Base-by-base conservation (phyloP, 2,113 vertebrate species). In the Psittacula cyanocephala region DNA sequence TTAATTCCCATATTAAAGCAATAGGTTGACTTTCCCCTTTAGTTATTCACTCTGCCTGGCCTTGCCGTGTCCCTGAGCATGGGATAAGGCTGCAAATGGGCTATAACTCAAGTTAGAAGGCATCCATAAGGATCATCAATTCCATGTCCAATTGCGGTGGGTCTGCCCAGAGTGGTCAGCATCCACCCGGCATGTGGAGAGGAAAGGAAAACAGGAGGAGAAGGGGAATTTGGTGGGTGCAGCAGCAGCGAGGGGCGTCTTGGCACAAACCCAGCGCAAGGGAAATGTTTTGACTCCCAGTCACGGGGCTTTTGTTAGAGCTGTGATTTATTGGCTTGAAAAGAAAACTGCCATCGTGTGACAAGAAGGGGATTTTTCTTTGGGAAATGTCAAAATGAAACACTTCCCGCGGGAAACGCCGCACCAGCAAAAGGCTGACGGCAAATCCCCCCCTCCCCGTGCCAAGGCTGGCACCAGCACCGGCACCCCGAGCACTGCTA, bases 101-200 rank as follows among this genome's bases (percentile, higher is more conserved):
- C 13, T 14, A 17, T 8, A 12, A 25, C 65, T 41, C 55, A 8
- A 1, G 22, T 0, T 22, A 18, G 63, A 53, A 63, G 11, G 46
- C 31, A 72, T 13, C 43, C 59, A 0, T 1, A 10, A 29, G 53
- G 53, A 60, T 28, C 49, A 44, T 13, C 41, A 4, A 24, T 5
- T 0, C n/a, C 41, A 27, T 37, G 15, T 5, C 13, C 35, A 10
- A 0, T 1, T 5, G 2, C 0, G 4, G 27, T 19, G 22, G 19
- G 43, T 67, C 33, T 88, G 47, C 35, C 63, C 80, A 27, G 41
- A 4, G 1, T 1, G 19, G 37, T 23, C 74, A 15, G 33, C 33
- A 17, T 44, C 25, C 63, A 11, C 1, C 3, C 12, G 8, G 39
- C 44, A 0, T 0, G 27, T 29, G 52, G 16, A 44, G 2, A 46